Evolutionary conservation across 2,797 vertebrate genomes (phyloP).

Genomic region (Sciurus carolinensis): DNA sequence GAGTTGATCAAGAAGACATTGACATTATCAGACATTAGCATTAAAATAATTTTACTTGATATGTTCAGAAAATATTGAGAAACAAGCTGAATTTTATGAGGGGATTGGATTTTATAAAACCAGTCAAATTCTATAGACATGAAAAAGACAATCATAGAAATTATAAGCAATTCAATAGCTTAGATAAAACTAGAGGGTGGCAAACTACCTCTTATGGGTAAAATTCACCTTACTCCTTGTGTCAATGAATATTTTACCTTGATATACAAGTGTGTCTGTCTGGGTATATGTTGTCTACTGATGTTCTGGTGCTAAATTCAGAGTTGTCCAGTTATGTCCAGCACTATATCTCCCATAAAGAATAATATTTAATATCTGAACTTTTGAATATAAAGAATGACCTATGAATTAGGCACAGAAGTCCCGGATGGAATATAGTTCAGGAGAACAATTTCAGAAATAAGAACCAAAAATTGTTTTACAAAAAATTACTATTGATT

Average conservation of each 20-base stretch:
- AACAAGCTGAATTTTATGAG: background rate
- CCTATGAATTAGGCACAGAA: background rate
- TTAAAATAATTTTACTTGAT: background rate
- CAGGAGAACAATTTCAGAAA: background rate
- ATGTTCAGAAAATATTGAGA: background rate
- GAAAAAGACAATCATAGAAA: background rate
- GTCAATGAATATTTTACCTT: background rate
- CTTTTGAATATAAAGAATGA: background rate
- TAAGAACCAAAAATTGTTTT: background rate
- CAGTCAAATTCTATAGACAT: background rate
- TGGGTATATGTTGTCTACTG: background rate
- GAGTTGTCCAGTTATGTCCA: background rate
- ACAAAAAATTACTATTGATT: background rate
- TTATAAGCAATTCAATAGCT: background rate
- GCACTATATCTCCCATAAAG: background rate
- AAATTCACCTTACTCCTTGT: background rate
- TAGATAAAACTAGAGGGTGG: background rate
- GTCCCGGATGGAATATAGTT: background rate
- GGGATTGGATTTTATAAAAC: background rate
- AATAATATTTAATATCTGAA: background rate
- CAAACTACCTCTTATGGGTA: background rate
- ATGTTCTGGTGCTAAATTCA: background rate
- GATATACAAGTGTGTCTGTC: background rate
- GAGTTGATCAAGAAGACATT: background rate
- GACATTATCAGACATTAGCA: background rate